Conservation (phyloP, 2,888 invertebrate genomes). For the Lasioglossum figueresi region DNA sequence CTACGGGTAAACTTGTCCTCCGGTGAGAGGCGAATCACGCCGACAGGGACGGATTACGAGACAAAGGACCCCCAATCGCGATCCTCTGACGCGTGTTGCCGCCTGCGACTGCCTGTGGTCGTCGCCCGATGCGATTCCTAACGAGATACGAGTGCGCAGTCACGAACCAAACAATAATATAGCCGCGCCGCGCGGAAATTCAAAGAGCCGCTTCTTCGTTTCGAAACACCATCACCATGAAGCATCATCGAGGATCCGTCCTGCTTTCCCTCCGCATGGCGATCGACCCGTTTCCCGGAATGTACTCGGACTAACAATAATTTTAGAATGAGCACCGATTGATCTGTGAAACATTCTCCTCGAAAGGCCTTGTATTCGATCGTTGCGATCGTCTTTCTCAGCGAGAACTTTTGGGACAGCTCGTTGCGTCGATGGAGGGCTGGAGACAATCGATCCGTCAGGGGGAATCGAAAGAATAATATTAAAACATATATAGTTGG, state of each 20-base stretch:
- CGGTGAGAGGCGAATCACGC: slow-evolving; percentile 44
- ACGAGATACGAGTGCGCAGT: background rate
- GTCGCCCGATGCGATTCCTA: background rate
- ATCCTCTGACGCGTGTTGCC: slow-evolving; percentile 1
- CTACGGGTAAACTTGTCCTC: slow-evolving; percentile 51
- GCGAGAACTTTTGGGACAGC: too few relatives aligned
- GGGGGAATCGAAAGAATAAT: background rate
- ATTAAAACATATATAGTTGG: too few relatives aligned
- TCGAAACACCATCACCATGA: background rate
- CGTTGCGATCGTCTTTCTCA: background rate
- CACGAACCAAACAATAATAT: background rate
- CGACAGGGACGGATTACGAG: slow-evolving; percentile 44
- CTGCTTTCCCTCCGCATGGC: background rate
- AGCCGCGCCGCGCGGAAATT: background rate
- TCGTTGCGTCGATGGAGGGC: background rate
- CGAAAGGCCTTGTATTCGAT: background rate
- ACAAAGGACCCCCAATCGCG: slow-evolving; percentile 25
- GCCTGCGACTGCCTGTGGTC: background rate
- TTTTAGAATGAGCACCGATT: too few relatives aligned
- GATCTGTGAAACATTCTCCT: background rate
- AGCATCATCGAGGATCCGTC: background rate
- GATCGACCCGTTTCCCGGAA: background rate
- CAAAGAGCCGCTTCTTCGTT: background rate
- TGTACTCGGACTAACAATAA: background rate
- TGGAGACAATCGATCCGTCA: background rate